Percentiles rank a stretch among this genome's conserved stretches.
Conservation (phyloP, 2,888 invertebrate species). For the Macaria liturata region DNA sequence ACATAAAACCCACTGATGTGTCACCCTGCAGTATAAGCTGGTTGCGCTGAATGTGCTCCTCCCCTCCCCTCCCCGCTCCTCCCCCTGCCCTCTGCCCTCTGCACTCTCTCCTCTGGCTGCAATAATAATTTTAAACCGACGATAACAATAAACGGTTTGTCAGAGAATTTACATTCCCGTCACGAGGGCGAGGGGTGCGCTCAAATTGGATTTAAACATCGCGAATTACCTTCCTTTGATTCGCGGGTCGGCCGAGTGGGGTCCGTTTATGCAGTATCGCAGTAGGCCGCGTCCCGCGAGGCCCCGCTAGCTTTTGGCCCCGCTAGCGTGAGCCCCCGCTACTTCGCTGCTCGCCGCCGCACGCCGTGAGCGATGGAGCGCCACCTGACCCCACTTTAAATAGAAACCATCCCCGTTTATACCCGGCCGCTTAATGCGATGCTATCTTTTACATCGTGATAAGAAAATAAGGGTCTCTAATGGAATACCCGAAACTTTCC, state of each 20-base stretch:
- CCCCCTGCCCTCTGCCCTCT: slow-evolving; percentile 13
- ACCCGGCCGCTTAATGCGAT: slow-evolving; percentile 67
- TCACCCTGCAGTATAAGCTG: too few species aligned
- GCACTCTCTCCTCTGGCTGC: slow-evolving; percentile 9
- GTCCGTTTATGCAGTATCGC: slow-evolving; percentile 69
- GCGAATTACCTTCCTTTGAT: slow-evolving; percentile 79
- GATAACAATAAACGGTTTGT: slow-evolving; percentile 50
- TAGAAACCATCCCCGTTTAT: slow-evolving; percentile 60
- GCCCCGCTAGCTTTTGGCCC: slow-evolving; percentile 31
- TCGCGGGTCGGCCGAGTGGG: slow-evolving; percentile 78
- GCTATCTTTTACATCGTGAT: slow-evolving; percentile 68
- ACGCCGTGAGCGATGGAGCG: slow-evolving; percentile 47
- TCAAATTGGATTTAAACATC: slow-evolving; percentile 79
- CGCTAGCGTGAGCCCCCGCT: slow-evolving; percentile 18
- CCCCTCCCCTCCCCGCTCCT: too few species aligned
- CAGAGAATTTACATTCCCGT: slow-evolving; percentile 49
- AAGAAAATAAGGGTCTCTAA: slow-evolving; percentile 43
- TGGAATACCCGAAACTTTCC: slow-evolving; percentile 35
- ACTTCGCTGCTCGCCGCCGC: slow-evolving; percentile 42
- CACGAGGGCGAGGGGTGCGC: slow-evolving; percentile 43
- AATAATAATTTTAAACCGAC: slow-evolving; percentile 35
- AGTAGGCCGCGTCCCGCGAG: slow-evolving; percentile 40
- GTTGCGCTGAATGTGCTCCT: too few species aligned
- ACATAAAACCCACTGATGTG: too few species aligned
- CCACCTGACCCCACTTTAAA: slow-evolving; percentile 58